Evolutionary conservation across 2,797 vertebrate genomes (phyloP), one percentile per base, ranked within the genome.

Genomic region (Sebastes jordani): DNA sequence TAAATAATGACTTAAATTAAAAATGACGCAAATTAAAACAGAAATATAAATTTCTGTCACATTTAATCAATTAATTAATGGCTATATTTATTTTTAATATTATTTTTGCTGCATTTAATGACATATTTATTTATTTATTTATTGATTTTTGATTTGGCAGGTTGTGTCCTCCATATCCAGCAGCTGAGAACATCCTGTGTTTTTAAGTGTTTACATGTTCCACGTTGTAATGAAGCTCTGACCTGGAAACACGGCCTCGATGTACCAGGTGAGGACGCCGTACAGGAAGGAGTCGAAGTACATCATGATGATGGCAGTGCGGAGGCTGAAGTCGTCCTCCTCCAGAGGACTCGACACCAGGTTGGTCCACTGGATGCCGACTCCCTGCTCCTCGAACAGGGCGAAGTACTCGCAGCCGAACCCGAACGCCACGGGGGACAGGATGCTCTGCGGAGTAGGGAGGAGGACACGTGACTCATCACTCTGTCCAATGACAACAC

Each of bases 231-330:
- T 36, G 38, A 46, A 10, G 4, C 4, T 7, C 78, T 87, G 87
- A 99, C 98, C 98, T 95, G 98, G 98, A 82, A 98, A 99, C 77
- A 99, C 98, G 0, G 97, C 96, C 89, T 99, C 98, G 1, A 99
- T 96, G 93, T 99, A 99, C 98, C 98, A 99, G 1, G 98, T 99
- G 95, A 99, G 96, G 82, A 97, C 80, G 1, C 96, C 97, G 11
- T 99, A 99, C 1, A 99, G 92, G 78, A 99, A 93, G 1, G 97
- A 92, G 74, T 99, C 98, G 0, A 98, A 93, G 73, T 98, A 93
- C 98, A 99, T 99, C 88, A 99, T 95, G 67, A 90, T 83, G 29
- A 97, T 95, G 4, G 98, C 95, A 0, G 96, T 97, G 23, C 97
- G 97, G 38, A 99, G 97, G 92, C 93, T 99, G 91, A 97, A 99